Evolutionary conservation across 2,888 invertebrate genomes (phyloP).

Genomic region (Scaptomyza reducta): DNA sequence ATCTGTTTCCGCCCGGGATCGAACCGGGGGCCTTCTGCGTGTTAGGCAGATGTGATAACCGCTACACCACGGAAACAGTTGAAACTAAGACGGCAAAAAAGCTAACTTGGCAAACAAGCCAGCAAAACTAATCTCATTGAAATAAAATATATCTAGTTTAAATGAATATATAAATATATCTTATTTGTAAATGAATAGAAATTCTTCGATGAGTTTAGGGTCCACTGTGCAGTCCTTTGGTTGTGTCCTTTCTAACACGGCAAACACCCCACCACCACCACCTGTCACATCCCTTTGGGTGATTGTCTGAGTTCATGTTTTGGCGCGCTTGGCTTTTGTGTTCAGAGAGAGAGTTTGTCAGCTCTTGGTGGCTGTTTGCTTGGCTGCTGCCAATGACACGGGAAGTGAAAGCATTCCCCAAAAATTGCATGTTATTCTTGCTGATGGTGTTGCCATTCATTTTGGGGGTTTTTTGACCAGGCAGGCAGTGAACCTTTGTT

Average conservation of each 20-base stretch:
- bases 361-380: conserved; percentile 26
- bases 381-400: conserved; percentile 75
- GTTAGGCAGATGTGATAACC: conserved; percentile 85
- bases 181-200: neutral
- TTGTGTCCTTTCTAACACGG: conserved; percentile 35
- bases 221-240: conserved; percentile 42
- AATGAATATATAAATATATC: conserved; percentile 5
- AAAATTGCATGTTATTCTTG: conserved; percentile 35
- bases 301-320: conserved; percentile 49
- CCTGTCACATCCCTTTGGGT: neutral
- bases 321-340: conserved; percentile 62
- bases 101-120: conserved; percentile 14
- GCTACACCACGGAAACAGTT: conserved; percentile 83
- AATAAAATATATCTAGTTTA: conserved; percentile 1
- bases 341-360: conserved; percentile 29
- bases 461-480: conserved; percentile 65
- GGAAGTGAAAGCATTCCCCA: conserved; percentile 73
- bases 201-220: neutral
- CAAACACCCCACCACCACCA: conserved; percentile 3
- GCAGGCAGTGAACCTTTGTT: conserved; percentile 65
- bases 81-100: neutral
- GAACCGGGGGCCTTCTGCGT: conserved; percentile 85
- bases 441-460: conserved; percentile 34
- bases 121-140: conserved; percentile 6
- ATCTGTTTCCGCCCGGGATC: conserved; percentile 82